phyloP scores from a whole-genome alignment of 2,888 invertebrate genomes.

The Rhingia rostrata region DNA sequence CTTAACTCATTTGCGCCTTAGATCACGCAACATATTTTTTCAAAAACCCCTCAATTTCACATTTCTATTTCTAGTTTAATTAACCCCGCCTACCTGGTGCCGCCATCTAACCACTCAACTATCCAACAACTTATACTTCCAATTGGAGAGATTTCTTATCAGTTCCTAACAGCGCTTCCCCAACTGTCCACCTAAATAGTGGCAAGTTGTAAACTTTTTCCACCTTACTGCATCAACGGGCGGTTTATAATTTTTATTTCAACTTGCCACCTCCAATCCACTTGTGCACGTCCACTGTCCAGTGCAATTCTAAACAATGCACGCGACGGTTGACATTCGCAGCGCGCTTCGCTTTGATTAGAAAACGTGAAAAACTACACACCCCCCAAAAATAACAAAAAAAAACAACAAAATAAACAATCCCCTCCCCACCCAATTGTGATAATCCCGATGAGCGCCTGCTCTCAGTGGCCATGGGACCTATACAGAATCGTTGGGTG shows the following conservation, averaged over 20 bases:
- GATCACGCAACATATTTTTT: neutral
- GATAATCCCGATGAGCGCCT: constrained; percentile 33
- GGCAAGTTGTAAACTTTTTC: constrained; percentile 54
- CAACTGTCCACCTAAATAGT: constrained; percentile 4
- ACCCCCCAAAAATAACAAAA: constrained; percentile 5
- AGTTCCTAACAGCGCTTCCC: constrained; percentile 2
- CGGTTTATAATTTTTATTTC: constrained; percentile 38
- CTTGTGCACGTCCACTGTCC: neutral
- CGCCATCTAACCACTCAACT: constrained; percentile 32
- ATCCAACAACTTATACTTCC: neutral
- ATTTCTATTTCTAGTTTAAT: constrained; percentile 7
- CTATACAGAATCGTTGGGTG: constrained; percentile 30
- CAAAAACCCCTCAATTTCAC: neutral
- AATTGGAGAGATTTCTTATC: constrained; percentile 57
- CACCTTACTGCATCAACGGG: constrained; percentile 45
- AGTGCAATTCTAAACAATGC: constrained; percentile 64
- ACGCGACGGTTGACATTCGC: constrained; percentile 54
- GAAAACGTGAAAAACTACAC: neutral
- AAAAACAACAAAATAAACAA: constrained; percentile 25
- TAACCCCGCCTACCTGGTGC: neutral
- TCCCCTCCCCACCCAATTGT: neutral
- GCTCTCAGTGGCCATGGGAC: constrained; percentile 43
- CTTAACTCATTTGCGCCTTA: constrained; percentile 13
- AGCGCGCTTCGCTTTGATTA: constrained; percentile 18
- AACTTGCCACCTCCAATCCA: constrained; percentile 23